Evolutionary conservation across 2,888 invertebrate species (phyloP).

Genomic region (Pollenia griseotomentosa): DNA sequence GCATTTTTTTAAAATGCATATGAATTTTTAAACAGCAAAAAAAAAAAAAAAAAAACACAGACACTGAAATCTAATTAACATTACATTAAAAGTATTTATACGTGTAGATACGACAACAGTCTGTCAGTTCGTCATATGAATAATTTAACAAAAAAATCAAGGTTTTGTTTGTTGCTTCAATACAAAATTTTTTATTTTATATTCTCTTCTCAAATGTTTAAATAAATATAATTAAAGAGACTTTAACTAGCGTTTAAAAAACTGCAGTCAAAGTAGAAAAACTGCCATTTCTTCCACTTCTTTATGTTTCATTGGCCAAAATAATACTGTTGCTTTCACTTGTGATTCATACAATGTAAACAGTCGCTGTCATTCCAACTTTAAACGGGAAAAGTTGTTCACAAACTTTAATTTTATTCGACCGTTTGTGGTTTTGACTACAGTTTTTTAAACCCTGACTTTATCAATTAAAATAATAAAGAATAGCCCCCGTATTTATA

Average conservation of each 20-base stretch:
- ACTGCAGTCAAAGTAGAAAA: background rate
- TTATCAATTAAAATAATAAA: constrained; percentile 16
- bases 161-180: constrained; percentile 35
- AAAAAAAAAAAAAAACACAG: background rate
- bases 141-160: constrained; percentile 40
- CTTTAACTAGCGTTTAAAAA: background rate
- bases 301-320: too few species aligned
- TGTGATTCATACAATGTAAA: too few species aligned
- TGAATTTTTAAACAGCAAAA: constrained; percentile 19
- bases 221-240: background rate
- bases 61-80: constrained; percentile 44
- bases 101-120: constrained; percentile 1
- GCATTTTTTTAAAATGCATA: constrained; percentile 52
- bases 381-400: too few species aligned
- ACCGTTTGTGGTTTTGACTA: too few species aligned
- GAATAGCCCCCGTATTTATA: too few species aligned
- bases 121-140: constrained; percentile 38
- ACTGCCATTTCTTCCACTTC: too few species aligned
- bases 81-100: constrained; percentile 58
- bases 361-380: too few species aligned
- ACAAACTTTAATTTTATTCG: background rate
- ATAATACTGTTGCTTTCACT: too few species aligned
- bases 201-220: constrained; percentile 9
- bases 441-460: background rate
- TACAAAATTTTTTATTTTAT: background rate